Conservation (phyloP, 35 echinoderm and acorn worm species). For the Ophioderma brevispina region DNA sequence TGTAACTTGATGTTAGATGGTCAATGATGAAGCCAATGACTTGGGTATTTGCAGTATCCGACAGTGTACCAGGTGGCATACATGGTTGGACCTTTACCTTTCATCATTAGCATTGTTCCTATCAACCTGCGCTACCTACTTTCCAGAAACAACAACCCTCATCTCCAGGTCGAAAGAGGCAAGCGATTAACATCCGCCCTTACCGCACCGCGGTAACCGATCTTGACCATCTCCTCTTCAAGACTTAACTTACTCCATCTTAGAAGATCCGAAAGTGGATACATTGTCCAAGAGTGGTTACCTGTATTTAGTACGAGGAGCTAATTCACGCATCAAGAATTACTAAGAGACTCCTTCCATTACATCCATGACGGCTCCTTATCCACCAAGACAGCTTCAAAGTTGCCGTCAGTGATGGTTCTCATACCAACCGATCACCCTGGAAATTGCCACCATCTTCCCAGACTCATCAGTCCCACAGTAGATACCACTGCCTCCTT, state of each 20-base stretch:
- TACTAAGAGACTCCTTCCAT: conserved; percentile 67
- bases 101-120: conserved; percentile 84
- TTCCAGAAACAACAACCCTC: conserved; percentile 58
- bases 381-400: conserved; percentile 75
- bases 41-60: conserved; percentile 77
- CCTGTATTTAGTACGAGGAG: conserved; percentile 51
- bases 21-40: no score
- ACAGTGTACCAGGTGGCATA: conserved; percentile 82
- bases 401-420: conserved; percentile 74
- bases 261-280: conserved; percentile 55
- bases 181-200: conserved; percentile 55
- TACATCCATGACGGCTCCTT: conserved; percentile 79
- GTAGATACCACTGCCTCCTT: conserved; percentile 55
- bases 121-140: conserved; percentile 59
- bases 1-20: no score
- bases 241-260: conserved; percentile 70
- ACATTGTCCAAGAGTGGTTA: conserved; percentile 68
- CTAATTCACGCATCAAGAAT: conserved; percentile 70
- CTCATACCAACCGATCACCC: conserved; percentile 54
- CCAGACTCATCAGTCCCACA: conserved; percentile 61
- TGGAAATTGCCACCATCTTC: conserved; percentile 53
- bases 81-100: conserved; percentile 71
- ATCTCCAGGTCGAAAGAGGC: conserved; percentile 69
- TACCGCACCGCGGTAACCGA: conserved; percentile 60
- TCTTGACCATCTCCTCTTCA: conserved; percentile 62